Base-by-base conservation (phyloP, 2,113 vertebrate genomes). In the Penelope pileata region DNA sequence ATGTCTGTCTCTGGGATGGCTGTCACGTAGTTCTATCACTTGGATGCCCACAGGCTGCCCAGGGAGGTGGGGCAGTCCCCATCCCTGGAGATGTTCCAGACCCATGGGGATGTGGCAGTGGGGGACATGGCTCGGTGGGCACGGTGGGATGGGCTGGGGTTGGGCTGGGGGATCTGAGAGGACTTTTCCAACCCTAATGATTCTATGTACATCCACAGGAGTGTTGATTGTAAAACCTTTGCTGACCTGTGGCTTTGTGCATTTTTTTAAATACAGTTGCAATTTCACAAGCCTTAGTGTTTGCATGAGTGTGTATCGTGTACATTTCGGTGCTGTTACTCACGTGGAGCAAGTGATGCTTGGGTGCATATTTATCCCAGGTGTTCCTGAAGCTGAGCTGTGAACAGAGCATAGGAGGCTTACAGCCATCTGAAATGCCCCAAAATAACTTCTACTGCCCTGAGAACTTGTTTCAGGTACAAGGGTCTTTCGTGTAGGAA, bases 181-280 rank as follows among this genome's bases (percentile, higher is more conserved):
- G n/a, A n/a, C n/a, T n/a, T n/a, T n/a, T n/a, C n/a, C n/a, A n/a
- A n/a, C n/a, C n/a, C n/a, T n/a, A n/a, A n/a, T n/a, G n/a, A n/a
- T n/a, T n/a, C n/a, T n/a, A n/a, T n/a, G n/a, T 29, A 21, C 19
- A 27, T n/a, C 26, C 43, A 42, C 53, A 51, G 53, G 27, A n/a
- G 17, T 22, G 43, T 26, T 80, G 43, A 19, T 32, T 30, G 3
- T 36, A 21, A 73, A 62, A 18, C 30, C 30, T 83, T 40, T 81
- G 51, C 78, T 63, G 40, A 48, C 19, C 47, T 72, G 56, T 1
- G 2, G 27, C 27, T 78, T 54, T 0, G 0, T 24, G 45, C 24
- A 1, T 17, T 10, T 69, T 58, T 58, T 45, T 6, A 48, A 19
- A 17, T 19, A 13, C 0, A 2, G 17, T 8, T 79, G 66, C 58